Evolutionary conservation across 2,797 vertebrate genomes (phyloP).

Genomic region (Rhinella marina): DNA sequence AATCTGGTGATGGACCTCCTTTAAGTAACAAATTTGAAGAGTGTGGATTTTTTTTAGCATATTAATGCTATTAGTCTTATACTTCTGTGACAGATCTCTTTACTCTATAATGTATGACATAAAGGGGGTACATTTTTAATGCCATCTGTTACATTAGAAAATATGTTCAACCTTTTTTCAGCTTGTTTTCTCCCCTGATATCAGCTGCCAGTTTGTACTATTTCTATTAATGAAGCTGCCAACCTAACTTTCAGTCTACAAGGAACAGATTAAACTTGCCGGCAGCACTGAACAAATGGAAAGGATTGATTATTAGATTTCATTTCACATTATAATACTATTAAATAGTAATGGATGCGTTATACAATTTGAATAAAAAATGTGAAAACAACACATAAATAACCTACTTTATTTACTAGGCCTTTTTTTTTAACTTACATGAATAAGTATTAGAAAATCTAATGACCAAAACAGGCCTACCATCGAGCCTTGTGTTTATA

Average conservation of each 20-base stretch:
- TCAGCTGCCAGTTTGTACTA: slow-evolving; percentile 34
- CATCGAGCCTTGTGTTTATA: background rate
- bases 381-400: slow-evolving; percentile 44
- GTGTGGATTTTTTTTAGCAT: background rate
- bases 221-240: slow-evolving; percentile 47
- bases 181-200: slow-evolving; percentile 37
- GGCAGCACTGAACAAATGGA: slow-evolving; percentile 28
- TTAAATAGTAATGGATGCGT: slow-evolving; percentile 10
- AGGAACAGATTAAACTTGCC: slow-evolving; percentile 38
- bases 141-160: slow-evolving; percentile 14
- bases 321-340: slow-evolving; percentile 30
- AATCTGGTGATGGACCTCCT: background rate
- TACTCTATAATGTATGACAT: background rate
- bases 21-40: background rate
- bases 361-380: slow-evolving; percentile 29
- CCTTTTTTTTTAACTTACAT: background rate
- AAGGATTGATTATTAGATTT: slow-evolving; percentile 45
- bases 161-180: slow-evolving; percentile 32
- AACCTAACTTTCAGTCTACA: slow-evolving; percentile 38
- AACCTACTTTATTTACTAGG: slow-evolving; percentile 26
- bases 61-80: background rate
- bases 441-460: background rate
- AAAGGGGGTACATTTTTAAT: background rate
- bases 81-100: background rate
- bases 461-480: background rate